Conservation (phyloP, 2,888 invertebrate species). For the Elysia crispata region DNA sequence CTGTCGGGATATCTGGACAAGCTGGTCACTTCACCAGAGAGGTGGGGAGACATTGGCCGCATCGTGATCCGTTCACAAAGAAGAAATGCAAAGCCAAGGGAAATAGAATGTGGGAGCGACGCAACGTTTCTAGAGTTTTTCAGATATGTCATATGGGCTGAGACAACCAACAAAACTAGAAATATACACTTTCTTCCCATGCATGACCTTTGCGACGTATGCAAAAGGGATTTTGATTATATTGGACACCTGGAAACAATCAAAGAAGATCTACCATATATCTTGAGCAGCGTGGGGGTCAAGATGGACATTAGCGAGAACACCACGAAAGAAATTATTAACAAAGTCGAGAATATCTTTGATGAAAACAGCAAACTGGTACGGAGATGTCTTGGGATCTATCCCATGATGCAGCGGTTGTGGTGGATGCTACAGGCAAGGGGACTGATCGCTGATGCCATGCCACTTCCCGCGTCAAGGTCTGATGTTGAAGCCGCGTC, state of each 20-base stretch:
- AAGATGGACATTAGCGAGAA: neutral
- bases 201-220: slow-evolving; percentile 63
- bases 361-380: neutral
- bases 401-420: slow-evolving; percentile 55
- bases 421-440: slow-evolving; percentile 62
- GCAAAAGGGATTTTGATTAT: slow-evolving; percentile 63
- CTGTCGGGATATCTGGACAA: slow-evolving; percentile 68
- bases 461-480: slow-evolving; percentile 54
- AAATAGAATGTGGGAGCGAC: slow-evolving; percentile 60
- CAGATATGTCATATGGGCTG: slow-evolving; percentile 60
- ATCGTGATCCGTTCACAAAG: slow-evolving; percentile 56
- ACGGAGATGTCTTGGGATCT: slow-evolving; percentile 55
- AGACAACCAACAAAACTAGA: slow-evolving; percentile 55
- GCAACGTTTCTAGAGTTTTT: slow-evolving; percentile 65
- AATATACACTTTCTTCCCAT: slow-evolving; percentile 66
- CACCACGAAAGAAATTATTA: neutral
- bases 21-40: slow-evolving; percentile 59
- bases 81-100: slow-evolving; percentile 51
- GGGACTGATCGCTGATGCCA: slow-evolving; percentile 59
- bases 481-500: slow-evolving; percentile 49
- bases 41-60: slow-evolving; percentile 58
- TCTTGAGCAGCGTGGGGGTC: slow-evolving; percentile 32
- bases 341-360: neutral
- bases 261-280: slow-evolving; percentile 55
- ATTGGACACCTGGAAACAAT: slow-evolving; percentile 66